Conservation (phyloP, 1,140 invertebrate genomes). For the Zelostemma sp. region DNA sequence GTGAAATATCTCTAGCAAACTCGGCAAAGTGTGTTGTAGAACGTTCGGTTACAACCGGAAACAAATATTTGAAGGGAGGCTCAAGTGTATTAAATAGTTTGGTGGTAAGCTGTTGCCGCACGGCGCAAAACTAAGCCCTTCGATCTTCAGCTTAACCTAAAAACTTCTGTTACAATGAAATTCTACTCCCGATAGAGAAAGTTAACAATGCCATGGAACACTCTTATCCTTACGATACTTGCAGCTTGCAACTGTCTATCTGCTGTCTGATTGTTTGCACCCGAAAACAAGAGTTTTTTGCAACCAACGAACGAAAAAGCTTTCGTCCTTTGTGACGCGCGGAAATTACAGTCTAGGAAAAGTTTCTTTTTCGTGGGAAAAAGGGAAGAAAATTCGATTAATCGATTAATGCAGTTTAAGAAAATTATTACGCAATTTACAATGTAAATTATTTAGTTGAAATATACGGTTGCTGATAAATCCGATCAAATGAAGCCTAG, state of each 20-base stretch:
- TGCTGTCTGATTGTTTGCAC: background rate
- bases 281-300: too few species aligned
- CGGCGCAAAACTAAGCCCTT: conserved; percentile 16
- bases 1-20: conserved; percentile 18
- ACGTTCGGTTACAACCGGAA: conserved; percentile 21
- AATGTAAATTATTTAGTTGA: conserved; percentile 31
- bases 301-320: too few species aligned
- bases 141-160: conserved; percentile 29
- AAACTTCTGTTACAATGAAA: conserved; percentile 17
- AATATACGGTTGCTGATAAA: conserved; percentile 24
- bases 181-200: conserved; percentile 13
- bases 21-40: conserved; percentile 19
- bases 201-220: conserved; percentile 17
- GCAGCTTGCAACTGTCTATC: background rate
- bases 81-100: conserved; percentile 34
- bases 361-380: too few species aligned
- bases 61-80: conserved; percentile 32
- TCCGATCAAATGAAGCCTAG: conserved; percentile 32
- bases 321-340: too few species aligned
- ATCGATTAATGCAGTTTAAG: too few species aligned
- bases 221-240: background rate
- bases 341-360: too few species aligned
- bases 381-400: too few species aligned
- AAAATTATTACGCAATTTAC: background rate
- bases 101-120: conserved; percentile 16